Evolutionary conservation across 2,888 invertebrate species (phyloP).

Genomic region (Pristionchus entomophagus): DNA sequence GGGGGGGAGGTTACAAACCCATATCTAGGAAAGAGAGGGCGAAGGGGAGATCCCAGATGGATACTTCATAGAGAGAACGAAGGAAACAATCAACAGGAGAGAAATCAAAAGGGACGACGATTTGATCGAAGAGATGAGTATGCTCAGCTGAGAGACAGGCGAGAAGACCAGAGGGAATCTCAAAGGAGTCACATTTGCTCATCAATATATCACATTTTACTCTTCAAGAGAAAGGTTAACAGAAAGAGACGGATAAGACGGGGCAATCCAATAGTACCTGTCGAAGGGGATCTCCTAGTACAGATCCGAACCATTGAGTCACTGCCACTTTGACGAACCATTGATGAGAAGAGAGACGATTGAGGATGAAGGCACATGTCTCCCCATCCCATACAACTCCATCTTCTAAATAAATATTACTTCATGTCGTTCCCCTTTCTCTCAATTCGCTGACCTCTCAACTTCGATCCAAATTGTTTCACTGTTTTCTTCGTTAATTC

Average conservation of each 20-base stretch:
- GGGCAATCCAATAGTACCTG: too few species aligned
- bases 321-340: constrained; percentile 40
- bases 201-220: not conserved
- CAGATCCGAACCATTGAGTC: constrained; percentile 17
- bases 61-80: constrained; percentile 39
- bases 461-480: constrained; percentile 42
- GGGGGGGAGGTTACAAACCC: not conserved
- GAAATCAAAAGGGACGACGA: constrained; percentile 19
- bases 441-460: constrained; percentile 8
- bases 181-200: not conserved
- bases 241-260: too few species aligned
- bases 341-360: not conserved
- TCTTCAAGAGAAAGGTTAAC: too few species aligned
- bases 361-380: not conserved
- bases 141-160: not conserved
- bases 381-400: constrained; percentile 2
- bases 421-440: not conserved
- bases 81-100: constrained; percentile 43
- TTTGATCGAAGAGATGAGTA: constrained; percentile 34
- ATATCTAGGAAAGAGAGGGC: constrained; percentile 32
- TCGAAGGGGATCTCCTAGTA: not conserved
- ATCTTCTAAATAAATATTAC: constrained; percentile 25
- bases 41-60: constrained; percentile 37
- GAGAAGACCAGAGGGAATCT: constrained; percentile 46
- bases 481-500: constrained; percentile 39